phyloP scores from a whole-genome alignment of 2,888 invertebrate species.

The Agrenia bidenticulata region DNA sequence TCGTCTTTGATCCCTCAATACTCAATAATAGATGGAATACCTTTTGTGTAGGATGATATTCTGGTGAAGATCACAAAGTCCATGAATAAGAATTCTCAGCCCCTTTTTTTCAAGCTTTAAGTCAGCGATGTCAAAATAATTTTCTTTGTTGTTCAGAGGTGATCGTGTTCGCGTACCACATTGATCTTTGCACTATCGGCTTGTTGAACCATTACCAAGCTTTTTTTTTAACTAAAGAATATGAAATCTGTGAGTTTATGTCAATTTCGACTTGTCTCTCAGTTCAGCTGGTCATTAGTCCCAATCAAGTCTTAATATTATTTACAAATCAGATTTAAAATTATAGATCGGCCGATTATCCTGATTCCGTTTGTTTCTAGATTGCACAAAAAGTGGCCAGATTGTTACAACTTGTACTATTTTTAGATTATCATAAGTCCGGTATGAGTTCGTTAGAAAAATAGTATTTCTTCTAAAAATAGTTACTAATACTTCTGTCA shows the following conservation, averaged over 20 bases:
- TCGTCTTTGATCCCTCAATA: background rate
- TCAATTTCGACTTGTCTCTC: conserved; percentile 16
- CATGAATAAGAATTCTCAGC: conserved; percentile 4
- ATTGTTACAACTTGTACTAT: too few species aligned
- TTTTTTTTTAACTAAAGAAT: conserved; percentile 12
- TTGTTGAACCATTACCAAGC: conserved; percentile 28
- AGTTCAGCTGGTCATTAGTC: conserved; percentile 2
- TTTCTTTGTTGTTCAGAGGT: conserved; percentile 8
- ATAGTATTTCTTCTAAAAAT: too few species aligned
- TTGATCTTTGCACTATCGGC: conserved; percentile 48
- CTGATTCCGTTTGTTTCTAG: too few species aligned
- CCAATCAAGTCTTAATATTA: too few species aligned
- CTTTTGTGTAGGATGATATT: background rate
- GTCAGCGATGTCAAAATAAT: conserved; percentile 17
- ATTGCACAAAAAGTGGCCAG: too few species aligned
- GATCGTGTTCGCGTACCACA: conserved; percentile 33
- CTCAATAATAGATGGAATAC: background rate
- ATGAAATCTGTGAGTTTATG: conserved; percentile 1
- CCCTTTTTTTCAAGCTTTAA: conserved; percentile 14
- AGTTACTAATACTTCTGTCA: too few species aligned
- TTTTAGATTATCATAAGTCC: too few species aligned
- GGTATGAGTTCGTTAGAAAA: too few species aligned
- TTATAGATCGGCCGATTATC: too few species aligned
- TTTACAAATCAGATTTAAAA: too few species aligned
- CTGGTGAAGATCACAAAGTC: background rate